These are phyloP conservation scores for Notothenia coriiceps DNA, from an alignment of 2,113 vertebrate genomes.

Conservation along the genomic window DNA sequence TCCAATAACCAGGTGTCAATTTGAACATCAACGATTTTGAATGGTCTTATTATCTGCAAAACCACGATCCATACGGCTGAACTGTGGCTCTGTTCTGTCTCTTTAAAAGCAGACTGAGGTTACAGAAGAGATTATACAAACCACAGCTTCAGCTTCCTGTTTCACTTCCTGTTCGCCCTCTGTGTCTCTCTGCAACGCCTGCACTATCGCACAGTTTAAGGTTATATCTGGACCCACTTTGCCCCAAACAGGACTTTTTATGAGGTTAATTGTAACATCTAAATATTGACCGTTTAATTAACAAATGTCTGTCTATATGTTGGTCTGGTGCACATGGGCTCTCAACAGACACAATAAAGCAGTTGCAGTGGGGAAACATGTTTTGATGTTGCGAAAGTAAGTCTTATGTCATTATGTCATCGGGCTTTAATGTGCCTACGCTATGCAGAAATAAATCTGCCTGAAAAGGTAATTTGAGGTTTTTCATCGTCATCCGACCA, in stretches of 20 bases:
- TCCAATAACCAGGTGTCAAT: background rate
- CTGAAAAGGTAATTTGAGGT: no score
- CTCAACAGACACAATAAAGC: no score
- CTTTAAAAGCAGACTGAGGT: constrained; percentile 64
- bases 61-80: background rate
- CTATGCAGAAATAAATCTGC: no score
- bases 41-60: background rate
- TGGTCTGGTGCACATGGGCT: no score
- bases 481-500: no score
- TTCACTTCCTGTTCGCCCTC: constrained; percentile 66
- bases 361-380: no score
- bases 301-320: no score
- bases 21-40: constrained; percentile 1
- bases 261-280: background rate
- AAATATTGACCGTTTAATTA: background rate
- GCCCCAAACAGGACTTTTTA: background rate
- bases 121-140: constrained; percentile 41
- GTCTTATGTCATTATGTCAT: no score
- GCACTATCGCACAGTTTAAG: constrained; percentile 7
- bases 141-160: constrained; percentile 53
- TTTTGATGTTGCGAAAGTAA: no score
- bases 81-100: constrained; percentile 17
- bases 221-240: background rate
- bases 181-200: constrained; percentile 34
- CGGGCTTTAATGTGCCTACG: no score